Percentiles rank a stretch among this genome's conserved stretches.
Evolutionary conservation across 2,888 invertebrate genomes (phyloP).

Genomic region (Trichopria drosophilae): DNA sequence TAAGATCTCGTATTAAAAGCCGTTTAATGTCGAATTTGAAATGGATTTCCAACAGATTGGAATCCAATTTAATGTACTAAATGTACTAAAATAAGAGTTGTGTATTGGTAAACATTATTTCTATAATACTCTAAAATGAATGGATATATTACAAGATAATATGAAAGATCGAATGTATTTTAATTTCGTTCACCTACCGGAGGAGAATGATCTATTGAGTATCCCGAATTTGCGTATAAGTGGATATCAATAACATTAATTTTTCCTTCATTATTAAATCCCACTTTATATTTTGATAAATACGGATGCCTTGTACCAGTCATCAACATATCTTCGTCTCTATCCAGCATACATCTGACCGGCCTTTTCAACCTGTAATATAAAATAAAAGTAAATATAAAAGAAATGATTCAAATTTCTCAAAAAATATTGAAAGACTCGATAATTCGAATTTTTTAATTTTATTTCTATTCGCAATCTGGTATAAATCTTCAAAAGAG

Average conservation of each 20-base stretch:
- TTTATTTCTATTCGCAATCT: no score
- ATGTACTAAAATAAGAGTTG: no score
- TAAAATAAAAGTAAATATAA: constrained; percentile 2
- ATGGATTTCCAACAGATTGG: no score
- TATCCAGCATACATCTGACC: constrained; percentile 84
- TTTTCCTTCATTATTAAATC: constrained; percentile 74
- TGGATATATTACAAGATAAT: no score
- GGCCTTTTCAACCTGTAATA: constrained; percentile 70
- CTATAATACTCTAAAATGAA: no score
- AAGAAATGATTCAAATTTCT: neutral
- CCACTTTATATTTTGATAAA: constrained; percentile 80
- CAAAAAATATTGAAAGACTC: neutral
- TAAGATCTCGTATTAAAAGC: no score
- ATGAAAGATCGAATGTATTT: neutral
- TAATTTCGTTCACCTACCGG: constrained; percentile 63
- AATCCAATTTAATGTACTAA: no score
- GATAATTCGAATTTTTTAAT: no score
- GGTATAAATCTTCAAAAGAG: no score
- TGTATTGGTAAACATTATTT: no score
- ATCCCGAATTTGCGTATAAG: constrained; percentile 82
- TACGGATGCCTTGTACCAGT: constrained; percentile 91
- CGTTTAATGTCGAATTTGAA: no score
- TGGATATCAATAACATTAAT: constrained; percentile 73
- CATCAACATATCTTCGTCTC: constrained; percentile 92
- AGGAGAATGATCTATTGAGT: constrained; percentile 77